Evolutionary conservation across 2,888 invertebrate species (phyloP).

Genomic region (Sinopyrophorus schimmeli): DNA sequence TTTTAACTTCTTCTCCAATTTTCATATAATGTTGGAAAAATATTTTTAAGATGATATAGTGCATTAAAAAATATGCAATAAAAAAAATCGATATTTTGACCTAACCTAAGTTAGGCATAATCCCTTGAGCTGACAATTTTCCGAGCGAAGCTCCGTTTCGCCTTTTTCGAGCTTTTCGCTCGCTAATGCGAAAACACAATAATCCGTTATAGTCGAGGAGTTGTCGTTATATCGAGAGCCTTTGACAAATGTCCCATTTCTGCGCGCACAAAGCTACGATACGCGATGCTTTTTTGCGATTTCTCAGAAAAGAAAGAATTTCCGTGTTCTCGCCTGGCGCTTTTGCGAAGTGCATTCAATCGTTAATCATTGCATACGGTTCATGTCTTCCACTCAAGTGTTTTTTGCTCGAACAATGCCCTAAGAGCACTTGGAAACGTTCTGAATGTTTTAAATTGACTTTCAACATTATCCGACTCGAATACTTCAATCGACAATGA

Average conservation of each 20-base stretch:
- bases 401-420: conserved; percentile 39
- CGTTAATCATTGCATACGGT: conserved; percentile 55
- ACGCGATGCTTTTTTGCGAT: conserved; percentile 50
- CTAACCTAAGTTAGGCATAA: no score
- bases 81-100: no score
- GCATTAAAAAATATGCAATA: conserved; percentile 27
- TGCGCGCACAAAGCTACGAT: conserved; percentile 48
- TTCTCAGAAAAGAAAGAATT: conserved; percentile 52
- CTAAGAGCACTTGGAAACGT: conserved; percentile 12
- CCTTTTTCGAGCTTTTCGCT: conserved; percentile 20
- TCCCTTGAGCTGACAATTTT: no score
- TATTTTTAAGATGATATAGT: no score
- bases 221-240: conserved; percentile 47
- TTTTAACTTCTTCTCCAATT: no score
- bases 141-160: background rate
- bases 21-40: no score
- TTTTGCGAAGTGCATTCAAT: conserved; percentile 55
- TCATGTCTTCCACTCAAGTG: conserved; percentile 45
- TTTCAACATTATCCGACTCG: no score
- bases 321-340: conserved; percentile 53
- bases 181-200: conserved; percentile 55
- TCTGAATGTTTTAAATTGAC: conserved; percentile 10
- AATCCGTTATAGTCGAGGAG: conserved; percentile 50
- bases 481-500: no score
- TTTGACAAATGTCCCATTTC: conserved; percentile 55